A percentile compares a stretch with the other conserved stretches of the same genome.
Conservation (phyloP, 1,140 invertebrate genomes). For the Trichogramma pretiosum region DNA sequence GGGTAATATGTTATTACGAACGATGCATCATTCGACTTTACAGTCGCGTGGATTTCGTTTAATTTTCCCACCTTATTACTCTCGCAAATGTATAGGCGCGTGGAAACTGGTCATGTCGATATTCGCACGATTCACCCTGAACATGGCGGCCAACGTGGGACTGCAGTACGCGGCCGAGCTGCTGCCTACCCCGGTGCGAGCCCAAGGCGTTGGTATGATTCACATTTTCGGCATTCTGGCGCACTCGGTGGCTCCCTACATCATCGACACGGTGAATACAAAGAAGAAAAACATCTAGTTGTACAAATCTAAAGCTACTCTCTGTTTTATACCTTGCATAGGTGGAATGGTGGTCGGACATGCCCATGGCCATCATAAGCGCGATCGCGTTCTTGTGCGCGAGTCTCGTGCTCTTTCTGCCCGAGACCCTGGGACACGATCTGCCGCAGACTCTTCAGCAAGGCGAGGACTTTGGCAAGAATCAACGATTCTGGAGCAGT, state of each 20-base stretch:
- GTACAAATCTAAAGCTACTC: slow-evolving; percentile 14
- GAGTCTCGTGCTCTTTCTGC: slow-evolving; percentile 52
- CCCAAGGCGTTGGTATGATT: slow-evolving; percentile 52
- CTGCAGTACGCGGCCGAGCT: slow-evolving; percentile 58
- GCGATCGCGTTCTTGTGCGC: slow-evolving; percentile 49
- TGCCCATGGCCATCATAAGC: slow-evolving; percentile 49
- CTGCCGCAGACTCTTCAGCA: slow-evolving; percentile 63
- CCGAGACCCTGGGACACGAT: slow-evolving; percentile 61
- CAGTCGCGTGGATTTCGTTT: no score
- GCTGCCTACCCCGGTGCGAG: slow-evolving; percentile 54
- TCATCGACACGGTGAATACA: slow-evolving; percentile 59
- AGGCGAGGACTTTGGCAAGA: slow-evolving; percentile 58
- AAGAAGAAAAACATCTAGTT: slow-evolving; percentile 18
- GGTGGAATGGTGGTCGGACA: slow-evolving; percentile 48
- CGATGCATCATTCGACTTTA: no score
- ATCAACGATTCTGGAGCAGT: slow-evolving; percentile 50
- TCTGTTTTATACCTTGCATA: slow-evolving; percentile 29
- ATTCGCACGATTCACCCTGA: slow-evolving; percentile 47
- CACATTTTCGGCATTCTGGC: slow-evolving; percentile 54
- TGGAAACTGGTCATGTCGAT: slow-evolving; percentile 42
- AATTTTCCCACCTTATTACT: no score
- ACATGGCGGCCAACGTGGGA: slow-evolving; percentile 56
- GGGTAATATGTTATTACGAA: no score
- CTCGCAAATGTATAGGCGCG: no score
- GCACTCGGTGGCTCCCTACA: slow-evolving; percentile 59